phyloP scores from a whole-genome alignment of 2,888 invertebrate species.

The Clitarchus hookeri region DNA sequence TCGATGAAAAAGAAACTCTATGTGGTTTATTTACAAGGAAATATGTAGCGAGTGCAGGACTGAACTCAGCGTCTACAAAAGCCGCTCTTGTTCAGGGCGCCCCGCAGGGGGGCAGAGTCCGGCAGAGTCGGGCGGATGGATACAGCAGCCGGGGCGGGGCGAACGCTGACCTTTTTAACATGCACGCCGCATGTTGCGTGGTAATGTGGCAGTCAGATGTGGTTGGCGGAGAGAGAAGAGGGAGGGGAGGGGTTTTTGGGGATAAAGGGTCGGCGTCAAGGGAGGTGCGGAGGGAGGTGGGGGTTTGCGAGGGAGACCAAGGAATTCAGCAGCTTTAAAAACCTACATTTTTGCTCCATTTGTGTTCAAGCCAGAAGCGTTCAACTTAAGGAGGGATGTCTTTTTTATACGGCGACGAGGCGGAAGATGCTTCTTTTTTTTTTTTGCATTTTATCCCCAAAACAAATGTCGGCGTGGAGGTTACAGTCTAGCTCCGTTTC shows the following conservation, averaged over 20 bases:
- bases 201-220: slow-evolving; percentile 19
- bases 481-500: neutral
- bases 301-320: neutral
- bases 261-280: neutral
- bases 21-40: too few species aligned
- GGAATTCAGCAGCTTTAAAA: slow-evolving; percentile 25
- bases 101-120: too few species aligned
- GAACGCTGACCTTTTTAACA: slow-evolving; percentile 22
- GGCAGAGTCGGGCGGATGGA: too few species aligned
- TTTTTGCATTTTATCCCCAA: neutral
- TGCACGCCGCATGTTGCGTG: slow-evolving; percentile 22
- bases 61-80: too few species aligned
- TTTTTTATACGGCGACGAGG: neutral
- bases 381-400: neutral
- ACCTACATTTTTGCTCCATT: neutral
- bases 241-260: neutral
- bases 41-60: too few species aligned
- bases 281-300: too few species aligned
- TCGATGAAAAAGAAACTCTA: too few species aligned
- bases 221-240: neutral
- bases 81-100: too few species aligned
- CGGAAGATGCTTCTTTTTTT: neutral
- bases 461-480: neutral
- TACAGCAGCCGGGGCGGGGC: neutral
- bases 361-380: slow-evolving; percentile 2